Base-by-base conservation (phyloP, 1,140 invertebrate species). In the Drosophila pseudoobscura region DNA sequence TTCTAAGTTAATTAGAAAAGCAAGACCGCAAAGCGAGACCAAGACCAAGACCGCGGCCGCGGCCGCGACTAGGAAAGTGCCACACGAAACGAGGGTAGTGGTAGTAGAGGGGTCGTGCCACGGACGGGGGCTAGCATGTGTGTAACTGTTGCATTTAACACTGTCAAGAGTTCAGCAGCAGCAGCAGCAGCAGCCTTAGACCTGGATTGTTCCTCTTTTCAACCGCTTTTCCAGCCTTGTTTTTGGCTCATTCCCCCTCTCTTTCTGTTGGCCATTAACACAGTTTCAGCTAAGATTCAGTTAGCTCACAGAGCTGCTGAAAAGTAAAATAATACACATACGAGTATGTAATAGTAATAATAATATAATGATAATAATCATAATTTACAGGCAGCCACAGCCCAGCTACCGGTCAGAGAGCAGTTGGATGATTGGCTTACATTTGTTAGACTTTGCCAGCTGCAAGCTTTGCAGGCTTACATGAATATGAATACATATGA, bases 1-100 rank as follows among this genome's bases (percentile, higher is more conserved):
- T 88, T 87, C 83, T 87, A 82, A 87, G 78, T 88, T 87, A 87
- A 87, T 87, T 87, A 87, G 82, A 87, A 88, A 72, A 53, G 56
- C 49, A 75, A 71, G 66, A 88, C 62, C 51, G 60, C 68, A 43
- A 72, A 69, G 45, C 53, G 22, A 54, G 44, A 31, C 26, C 22
- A 26, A 43, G 43, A 73, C 51, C 50, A 15, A 47, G 44, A 31
- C 26, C 22, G 6, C 13, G 43, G 62, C 74, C 46, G 26, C 45
- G 58, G 62, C 74, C 46, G 26, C 45, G 58, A 50, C 39, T 54
- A 55, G 66, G 63, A 46, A 45, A 56, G 24, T 17, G 41, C 35
- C 35, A 4, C 35, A 39, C 35, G 35, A 39, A 39, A 39, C 35
- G 35, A 13, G 35, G 35, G 11, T 39, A 39, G 35, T 4, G 11